These are phyloP conservation scores for Meiosimyza decipiens DNA, from an alignment of 2,888 invertebrate species.

Conservation along the genomic window DNA sequence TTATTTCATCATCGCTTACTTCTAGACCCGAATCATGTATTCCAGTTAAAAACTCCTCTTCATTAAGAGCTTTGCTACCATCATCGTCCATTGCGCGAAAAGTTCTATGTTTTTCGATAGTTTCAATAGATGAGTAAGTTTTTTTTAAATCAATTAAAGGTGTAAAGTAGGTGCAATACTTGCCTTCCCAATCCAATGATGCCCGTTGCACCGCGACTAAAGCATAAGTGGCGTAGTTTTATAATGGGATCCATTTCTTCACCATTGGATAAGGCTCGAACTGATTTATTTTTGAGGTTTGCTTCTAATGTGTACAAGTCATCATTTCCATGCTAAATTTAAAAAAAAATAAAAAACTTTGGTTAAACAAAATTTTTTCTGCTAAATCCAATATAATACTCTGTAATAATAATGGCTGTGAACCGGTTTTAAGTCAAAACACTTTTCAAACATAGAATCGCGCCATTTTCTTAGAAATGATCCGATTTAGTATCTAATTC, in stretches of 20 bases:
- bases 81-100: constrained; percentile 96
- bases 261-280: constrained; percentile 74
- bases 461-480: too few relatives aligned
- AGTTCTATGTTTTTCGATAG: constrained; percentile 69
- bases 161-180: neutral
- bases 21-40: constrained; percentile 83
- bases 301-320: constrained; percentile 73
- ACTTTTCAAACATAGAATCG: too few relatives aligned
- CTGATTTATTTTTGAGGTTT: constrained; percentile 82
- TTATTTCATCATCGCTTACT: constrained; percentile 69
- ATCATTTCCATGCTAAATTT: constrained; percentile 48
- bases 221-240: constrained; percentile 83
- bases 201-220: constrained; percentile 87
- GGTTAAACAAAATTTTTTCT: neutral
- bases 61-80: constrained; percentile 83
- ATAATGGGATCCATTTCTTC: constrained; percentile 80
- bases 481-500: too few relatives aligned
- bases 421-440: too few relatives aligned
- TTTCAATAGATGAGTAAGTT: too few relatives aligned
- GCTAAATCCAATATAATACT: too few relatives aligned
- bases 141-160: neutral
- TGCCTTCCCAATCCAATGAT: constrained; percentile 89
- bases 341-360: too few relatives aligned
- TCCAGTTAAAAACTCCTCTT: constrained; percentile 86
- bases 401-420: too few relatives aligned